Conservation (phyloP, 2,888 invertebrate genomes). For the Orthosia cruda region DNA sequence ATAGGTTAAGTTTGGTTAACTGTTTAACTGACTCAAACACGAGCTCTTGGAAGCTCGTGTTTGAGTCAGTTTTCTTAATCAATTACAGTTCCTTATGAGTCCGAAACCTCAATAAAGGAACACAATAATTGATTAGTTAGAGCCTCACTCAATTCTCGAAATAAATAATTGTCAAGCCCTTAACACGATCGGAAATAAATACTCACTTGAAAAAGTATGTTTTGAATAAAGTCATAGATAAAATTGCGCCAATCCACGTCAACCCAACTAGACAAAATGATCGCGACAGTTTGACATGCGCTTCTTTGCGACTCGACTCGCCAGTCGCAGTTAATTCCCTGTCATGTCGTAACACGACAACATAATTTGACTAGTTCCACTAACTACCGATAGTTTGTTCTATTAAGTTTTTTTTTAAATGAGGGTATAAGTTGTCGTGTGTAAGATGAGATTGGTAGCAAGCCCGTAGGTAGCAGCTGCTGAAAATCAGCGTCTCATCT, state of each 20-base stretch:
- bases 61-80: no score
- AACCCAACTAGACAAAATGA: conserved; percentile 67
- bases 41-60: no score
- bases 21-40: no score
- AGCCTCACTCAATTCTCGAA: no score
- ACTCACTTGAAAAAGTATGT: neutral
- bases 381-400: conserved; percentile 61
- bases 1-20: no score
- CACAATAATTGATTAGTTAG: no score
- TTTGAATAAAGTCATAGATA: neutral
- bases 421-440: conserved; percentile 1
- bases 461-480: neutral
- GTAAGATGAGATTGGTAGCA: neutral
- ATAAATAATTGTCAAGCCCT: no score
- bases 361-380: conserved; percentile 62
- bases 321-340: conserved; percentile 65
- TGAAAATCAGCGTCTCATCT: neutral
- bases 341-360: conserved; percentile 76
- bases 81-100: no score
- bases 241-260: conserved; percentile 4
- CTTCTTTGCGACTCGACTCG: conserved; percentile 75
- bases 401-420: conserved; percentile 50
- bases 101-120: no score
- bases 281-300: conserved; percentile 74
- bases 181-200: no score